Percentiles rank a stretch among this genome's conserved stretches.
These are phyloP conservation scores for Eubasilissa regina DNA, from an alignment of 1,140 invertebrate species.

Conservation along the genomic window DNA sequence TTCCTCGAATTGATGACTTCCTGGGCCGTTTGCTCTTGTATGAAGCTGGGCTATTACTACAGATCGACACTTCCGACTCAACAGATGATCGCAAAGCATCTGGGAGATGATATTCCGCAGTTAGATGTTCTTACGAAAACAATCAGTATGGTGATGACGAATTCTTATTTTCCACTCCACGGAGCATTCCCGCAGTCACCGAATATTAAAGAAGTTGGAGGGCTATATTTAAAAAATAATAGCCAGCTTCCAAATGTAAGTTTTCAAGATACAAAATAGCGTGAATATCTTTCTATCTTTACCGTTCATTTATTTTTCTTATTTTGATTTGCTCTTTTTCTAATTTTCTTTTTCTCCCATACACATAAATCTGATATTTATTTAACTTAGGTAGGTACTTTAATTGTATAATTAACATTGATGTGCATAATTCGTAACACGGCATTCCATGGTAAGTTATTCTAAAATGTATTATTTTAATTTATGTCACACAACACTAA, in stretches of 20 bases:
- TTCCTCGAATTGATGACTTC: slow-evolving; percentile 59
- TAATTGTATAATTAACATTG: too few relatives aligned
- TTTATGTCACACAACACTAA: too few relatives aligned
- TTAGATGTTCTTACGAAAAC: slow-evolving; percentile 68
- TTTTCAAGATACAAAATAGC: not conserved
- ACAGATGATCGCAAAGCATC: slow-evolving; percentile 62
- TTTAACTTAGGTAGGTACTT: too few relatives aligned
- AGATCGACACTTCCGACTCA: slow-evolving; percentile 44
- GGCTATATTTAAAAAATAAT: slow-evolving; percentile 67
- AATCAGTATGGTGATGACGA: slow-evolving; percentile 72
- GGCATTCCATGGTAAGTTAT: too few relatives aligned
- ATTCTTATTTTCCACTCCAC: slow-evolving; percentile 73
- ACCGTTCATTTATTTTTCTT: too few relatives aligned
- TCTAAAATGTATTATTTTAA: too few relatives aligned
- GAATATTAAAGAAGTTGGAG: slow-evolving; percentile 74
- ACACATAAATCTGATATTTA: too few relatives aligned
- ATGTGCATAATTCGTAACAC: too few relatives aligned
- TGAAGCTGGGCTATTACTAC: slow-evolving; percentile 56
- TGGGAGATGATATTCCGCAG: slow-evolving; percentile 64
- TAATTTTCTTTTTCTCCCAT: too few relatives aligned
- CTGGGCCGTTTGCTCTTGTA: slow-evolving; percentile 46
- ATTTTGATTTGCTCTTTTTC: too few relatives aligned
- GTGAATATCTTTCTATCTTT: too few relatives aligned
- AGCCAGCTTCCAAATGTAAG: slow-evolving; percentile 48
- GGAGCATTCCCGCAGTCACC: slow-evolving; percentile 69